These are phyloP conservation scores for Osmoderma eremita DNA, from an alignment of 2,888 invertebrate species.

Conservation along the genomic window DNA sequence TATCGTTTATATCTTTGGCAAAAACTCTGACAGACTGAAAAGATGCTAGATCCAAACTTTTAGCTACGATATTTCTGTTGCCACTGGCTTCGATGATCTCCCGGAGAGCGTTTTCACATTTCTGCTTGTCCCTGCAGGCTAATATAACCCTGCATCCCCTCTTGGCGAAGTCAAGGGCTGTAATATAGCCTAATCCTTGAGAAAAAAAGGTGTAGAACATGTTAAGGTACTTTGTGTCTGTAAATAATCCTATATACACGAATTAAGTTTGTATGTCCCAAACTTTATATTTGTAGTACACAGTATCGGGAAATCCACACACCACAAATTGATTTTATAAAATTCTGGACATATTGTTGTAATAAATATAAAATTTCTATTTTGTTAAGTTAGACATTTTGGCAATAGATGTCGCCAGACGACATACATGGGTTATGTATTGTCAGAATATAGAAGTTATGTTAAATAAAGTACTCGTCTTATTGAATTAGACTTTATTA, in stretches of 20 bases:
- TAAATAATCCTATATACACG: no score
- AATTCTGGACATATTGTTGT: no score
- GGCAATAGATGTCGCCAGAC: neutral
- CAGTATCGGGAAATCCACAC: no score
- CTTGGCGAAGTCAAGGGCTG: conserved; percentile 60
- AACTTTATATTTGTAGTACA: no score
- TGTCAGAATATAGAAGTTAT: neutral
- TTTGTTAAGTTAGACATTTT: neutral
- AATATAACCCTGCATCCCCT: conserved; percentile 67
- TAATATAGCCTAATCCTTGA: conserved; percentile 62
- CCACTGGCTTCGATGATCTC: conserved; percentile 55
- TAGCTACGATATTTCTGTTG: conserved; percentile 58
- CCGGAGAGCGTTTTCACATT: conserved; percentile 39
- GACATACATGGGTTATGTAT: neutral
- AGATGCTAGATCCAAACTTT: conserved; percentile 67
- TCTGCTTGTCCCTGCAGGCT: conserved; percentile 63
- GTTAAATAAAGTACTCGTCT: no score
- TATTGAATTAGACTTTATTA: no score
- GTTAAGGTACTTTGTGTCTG: neutral
- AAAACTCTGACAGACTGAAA: conserved; percentile 70
- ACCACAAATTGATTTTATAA: neutral
- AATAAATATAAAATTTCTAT: neutral
- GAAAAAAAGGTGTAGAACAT: neutral
- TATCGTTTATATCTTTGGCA: conserved; percentile 67
- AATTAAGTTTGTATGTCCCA: no score